Percentiles rank a stretch among this genome's conserved stretches.
Conservation (phyloP, 2,113 vertebrate species). For the Hepsetus odoe region DNA sequence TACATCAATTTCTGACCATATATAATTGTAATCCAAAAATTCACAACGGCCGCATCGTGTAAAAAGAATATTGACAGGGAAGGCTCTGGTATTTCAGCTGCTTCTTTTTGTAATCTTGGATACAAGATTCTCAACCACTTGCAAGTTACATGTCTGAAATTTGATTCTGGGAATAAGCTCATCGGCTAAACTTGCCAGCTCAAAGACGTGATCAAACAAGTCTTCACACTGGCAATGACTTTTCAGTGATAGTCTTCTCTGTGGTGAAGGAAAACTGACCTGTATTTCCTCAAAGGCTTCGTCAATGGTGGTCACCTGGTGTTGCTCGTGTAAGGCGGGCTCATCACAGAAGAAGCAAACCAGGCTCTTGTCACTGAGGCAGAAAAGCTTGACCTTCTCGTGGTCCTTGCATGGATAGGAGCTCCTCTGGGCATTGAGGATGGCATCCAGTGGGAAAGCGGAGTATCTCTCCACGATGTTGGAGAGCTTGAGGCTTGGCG, state of each 20-base stretch:
- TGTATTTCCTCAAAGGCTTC: slow-evolving; percentile 96
- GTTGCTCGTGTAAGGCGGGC: slow-evolving; percentile 92
- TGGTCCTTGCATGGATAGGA: slow-evolving; percentile 95
- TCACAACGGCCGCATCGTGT: not conserved
- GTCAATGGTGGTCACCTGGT: slow-evolving; percentile 94
- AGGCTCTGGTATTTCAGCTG: not conserved
- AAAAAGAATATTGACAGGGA: not conserved
- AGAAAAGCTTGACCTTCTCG: slow-evolving; percentile 98
- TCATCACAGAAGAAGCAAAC: slow-evolving; percentile 98
- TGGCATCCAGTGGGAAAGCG: slow-evolving; percentile 93
- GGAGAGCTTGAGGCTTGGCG: slow-evolving; percentile 95
- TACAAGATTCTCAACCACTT: not conserved
- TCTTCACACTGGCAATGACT: slow-evolving; percentile 48
- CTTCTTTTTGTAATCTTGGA: not conserved
- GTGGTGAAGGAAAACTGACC: slow-evolving; percentile 70
- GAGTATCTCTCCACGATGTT: slow-evolving; percentile 98
- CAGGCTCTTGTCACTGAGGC: slow-evolving; percentile 91
- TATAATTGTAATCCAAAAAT: too few relatives aligned
- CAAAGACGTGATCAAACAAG: not conserved
- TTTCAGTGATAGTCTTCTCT: slow-evolving; percentile 6
- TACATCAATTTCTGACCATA: too few relatives aligned
- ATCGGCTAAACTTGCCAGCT: not conserved
- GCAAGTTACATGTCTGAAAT: not conserved
- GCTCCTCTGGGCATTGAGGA: slow-evolving; percentile 90
- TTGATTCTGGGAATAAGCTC: not conserved